These are phyloP conservation scores for Dromaius novaehollandiae DNA, from an alignment of 2,113 vertebrate species.

Conservation along the genomic window DNA sequence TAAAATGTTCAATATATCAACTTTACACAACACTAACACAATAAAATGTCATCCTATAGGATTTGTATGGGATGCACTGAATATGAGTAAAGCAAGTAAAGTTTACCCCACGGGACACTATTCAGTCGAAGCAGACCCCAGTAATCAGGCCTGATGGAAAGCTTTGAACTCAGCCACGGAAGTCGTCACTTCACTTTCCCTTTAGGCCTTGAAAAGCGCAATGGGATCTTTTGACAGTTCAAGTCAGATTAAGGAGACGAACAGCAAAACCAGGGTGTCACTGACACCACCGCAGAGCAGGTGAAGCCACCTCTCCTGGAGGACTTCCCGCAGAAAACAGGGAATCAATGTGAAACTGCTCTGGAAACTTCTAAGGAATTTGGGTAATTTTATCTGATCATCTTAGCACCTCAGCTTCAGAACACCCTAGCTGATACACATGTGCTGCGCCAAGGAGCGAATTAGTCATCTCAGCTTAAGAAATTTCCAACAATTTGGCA, in stretches of 20 bases:
- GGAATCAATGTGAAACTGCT: not conserved
- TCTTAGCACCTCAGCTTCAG: conserved; percentile 8
- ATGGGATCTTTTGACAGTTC: not conserved
- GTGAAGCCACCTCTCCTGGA: not conserved
- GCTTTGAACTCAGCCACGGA: not conserved
- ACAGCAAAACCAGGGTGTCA: not conserved
- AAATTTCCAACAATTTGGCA: conserved; percentile 26
- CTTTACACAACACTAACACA: not conserved
- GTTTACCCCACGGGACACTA: not conserved
- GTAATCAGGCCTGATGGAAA: not conserved
- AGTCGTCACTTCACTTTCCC: not conserved
- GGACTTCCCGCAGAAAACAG: not conserved
- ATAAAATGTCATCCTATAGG: not conserved
- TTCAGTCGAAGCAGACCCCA: not conserved
- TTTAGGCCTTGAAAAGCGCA: conserved; percentile 30
- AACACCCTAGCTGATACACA: not conserved
- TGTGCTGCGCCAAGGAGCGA: not conserved
- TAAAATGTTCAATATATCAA: not conserved
- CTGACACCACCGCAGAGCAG: not conserved
- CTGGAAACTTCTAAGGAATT: not conserved
- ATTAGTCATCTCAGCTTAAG: conserved; percentile 26
- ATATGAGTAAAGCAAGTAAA: not conserved
- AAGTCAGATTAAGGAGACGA: not conserved
- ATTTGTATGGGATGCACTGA: not conserved
- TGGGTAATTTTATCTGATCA: conserved; percentile 44